Base-by-base conservation (phyloP, 2,888 invertebrate genomes). In the Zeuzera pyrina region DNA sequence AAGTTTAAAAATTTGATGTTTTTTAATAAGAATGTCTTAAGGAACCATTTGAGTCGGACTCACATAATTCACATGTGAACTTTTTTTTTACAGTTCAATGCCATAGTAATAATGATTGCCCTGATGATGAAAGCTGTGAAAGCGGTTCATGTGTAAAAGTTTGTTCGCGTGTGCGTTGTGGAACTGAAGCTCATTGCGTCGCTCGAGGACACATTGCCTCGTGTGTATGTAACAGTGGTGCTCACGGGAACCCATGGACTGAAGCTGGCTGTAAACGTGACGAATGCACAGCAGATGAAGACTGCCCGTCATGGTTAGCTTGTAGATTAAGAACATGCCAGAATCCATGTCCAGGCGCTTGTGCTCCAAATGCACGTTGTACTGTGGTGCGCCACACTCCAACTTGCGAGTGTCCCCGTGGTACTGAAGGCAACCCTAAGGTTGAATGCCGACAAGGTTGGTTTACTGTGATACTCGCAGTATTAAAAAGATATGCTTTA, bases 341-440 rank as follows among this genome's bases (percentile, higher is more conserved):
- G 52, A 90, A 92, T 76, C 95, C 95, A 4, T 96, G 95, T 67
- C 87, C 89, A 33, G 95, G 94, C 57, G 87, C 90, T 32, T 95
- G 95, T 59, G 92, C 93, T n/a, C 72, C 85, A 3, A 87, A 86
- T 6, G 92, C 95, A 1, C 83, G 89, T 37, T 96, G 96, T 52
- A 86, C 85, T 2, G 93, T 94, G 3, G 84, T 86, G 31, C 89
- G 92, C 43, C 95, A 95, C 64, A 74, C 84, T 33, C 88, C 94
- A 1, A 84, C 86, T 30, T 95, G 95, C 52, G 88, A 90, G 47
- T 95, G 95, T 65, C 92, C 93, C 22, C 88, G 93, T 26, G 94
- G 93, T 10, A 92, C 91, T 44, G 85, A 79, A 35, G 95, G 95
- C 41, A 90, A 95, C 69, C 92, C 94, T 5, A 85, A 89, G 43